phyloP scores from a whole-genome alignment of 2,113 vertebrate species.

The Phocoena sinus region DNA sequence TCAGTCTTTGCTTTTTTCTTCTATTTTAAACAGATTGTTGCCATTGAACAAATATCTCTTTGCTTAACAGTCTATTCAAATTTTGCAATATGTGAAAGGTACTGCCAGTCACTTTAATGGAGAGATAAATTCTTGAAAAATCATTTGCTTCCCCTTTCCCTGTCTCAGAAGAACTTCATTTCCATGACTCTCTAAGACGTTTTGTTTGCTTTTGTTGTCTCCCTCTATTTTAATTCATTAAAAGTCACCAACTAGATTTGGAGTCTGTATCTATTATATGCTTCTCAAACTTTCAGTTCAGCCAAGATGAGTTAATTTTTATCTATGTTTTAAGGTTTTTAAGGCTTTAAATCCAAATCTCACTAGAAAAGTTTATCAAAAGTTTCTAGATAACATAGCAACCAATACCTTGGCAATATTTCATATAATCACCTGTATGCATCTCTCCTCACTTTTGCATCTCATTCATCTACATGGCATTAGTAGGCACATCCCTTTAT shows the following conservation, averaged over 20 bases:
- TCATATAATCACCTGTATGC: not conserved
- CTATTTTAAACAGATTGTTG: not conserved
- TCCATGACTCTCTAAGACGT: not conserved
- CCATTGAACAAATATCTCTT: not conserved
- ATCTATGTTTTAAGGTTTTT: not conserved
- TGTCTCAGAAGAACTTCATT: not conserved
- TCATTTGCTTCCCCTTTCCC: not conserved
- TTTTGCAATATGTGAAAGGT: not conserved
- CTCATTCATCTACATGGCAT: not conserved
- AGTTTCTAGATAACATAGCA: not conserved
- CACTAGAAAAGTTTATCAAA: not conserved
- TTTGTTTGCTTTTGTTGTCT: not conserved
- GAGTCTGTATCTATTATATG: not conserved
- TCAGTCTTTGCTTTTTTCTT: not conserved
- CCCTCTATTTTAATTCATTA: not conserved
- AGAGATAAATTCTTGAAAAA: not conserved
- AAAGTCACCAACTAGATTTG: not conserved
- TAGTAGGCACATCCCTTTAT: not conserved
- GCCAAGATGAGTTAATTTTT: not conserved
- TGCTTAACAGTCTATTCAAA: not conserved
- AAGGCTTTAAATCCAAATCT: conserved; percentile 2
- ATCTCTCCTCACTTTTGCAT: not conserved
- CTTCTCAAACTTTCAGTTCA: not conserved
- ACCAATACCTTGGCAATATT: not conserved
- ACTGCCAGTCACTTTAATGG: not conserved